phyloP scores from a whole-genome alignment of 2,113 vertebrate genomes.

The Daubentonia madagascariensis region DNA sequence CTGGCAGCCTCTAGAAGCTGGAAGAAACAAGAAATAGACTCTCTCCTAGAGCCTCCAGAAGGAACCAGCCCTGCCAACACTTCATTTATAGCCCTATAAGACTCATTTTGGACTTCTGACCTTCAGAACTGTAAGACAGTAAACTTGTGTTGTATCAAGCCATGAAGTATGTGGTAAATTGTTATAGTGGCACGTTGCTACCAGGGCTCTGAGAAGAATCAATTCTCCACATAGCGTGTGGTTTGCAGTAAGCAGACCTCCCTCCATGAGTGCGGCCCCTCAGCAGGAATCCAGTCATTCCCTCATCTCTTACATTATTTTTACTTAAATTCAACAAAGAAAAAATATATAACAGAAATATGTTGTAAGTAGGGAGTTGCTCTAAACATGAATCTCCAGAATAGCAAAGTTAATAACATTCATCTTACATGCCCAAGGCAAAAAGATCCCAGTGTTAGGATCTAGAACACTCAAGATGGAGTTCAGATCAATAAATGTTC shows the following conservation, averaged over 20 bases:
- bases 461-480: neutral
- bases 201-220: neutral
- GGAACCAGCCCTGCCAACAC: neutral
- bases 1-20: neutral
- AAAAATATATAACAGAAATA: conserved; percentile 6
- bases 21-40: neutral
- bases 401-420: neutral
- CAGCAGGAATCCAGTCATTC: neutral
- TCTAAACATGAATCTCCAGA: neutral
- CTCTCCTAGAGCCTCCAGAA: neutral
- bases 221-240: neutral
- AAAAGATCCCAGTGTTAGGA: neutral
- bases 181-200: neutral
- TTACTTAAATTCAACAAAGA: neutral
- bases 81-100: neutral
- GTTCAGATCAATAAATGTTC: neutral
- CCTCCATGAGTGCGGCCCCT: neutral
- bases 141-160: neutral
- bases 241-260: neutral
- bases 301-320: neutral
- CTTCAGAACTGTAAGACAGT: neutral
- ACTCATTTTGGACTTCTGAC: neutral
- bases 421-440: neutral
- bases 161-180: neutral
- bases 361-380: neutral